Conservation (phyloP, 2,797 vertebrate species). For the Clarias fuscus region DNA sequence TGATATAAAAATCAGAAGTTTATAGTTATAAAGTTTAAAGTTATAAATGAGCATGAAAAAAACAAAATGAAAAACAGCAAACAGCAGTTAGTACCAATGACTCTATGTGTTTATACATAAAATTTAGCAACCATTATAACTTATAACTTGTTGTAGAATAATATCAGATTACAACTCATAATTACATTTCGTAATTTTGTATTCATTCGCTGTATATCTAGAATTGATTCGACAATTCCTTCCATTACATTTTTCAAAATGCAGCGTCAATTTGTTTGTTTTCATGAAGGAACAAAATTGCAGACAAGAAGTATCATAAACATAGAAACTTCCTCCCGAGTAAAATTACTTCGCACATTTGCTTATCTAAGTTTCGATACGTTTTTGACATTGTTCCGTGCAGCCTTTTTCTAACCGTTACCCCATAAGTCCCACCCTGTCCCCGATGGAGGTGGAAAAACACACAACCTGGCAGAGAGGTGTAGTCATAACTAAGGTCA, state of each 20-base stretch:
- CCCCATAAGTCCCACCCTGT: slow-evolving; percentile 59
- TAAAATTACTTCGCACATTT: slow-evolving; percentile 24
- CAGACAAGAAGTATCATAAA: not conserved
- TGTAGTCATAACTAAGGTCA: slow-evolving; percentile 58
- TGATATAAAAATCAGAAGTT: not conserved
- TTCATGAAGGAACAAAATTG: slow-evolving; percentile 1
- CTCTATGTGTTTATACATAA: too few relatives aligned
- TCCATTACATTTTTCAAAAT: not conserved
- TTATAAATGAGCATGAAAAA: not conserved
- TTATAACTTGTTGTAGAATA: not conserved
- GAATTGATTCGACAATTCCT: not conserved
- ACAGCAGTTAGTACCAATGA: not conserved
- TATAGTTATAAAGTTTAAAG: not conserved
- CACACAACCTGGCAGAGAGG: slow-evolving; percentile 53
- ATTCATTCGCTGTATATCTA: not conserved
- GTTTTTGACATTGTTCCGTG: slow-evolving; percentile 25
- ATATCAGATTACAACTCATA: not conserved
- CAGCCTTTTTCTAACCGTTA: slow-evolving; percentile 40
- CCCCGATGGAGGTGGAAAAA: slow-evolving; percentile 58
- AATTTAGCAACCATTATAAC: not conserved
- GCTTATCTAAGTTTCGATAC: slow-evolving; percentile 48
- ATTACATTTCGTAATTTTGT: not conserved
- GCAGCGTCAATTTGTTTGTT: not conserved
- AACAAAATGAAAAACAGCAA: not conserved
- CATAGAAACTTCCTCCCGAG: slow-evolving; percentile 27